Percentiles rank a stretch among this genome's conserved stretches.
Conservation (phyloP, 2,113 vertebrate species). For the Puffinus mauretanicus region DNA sequence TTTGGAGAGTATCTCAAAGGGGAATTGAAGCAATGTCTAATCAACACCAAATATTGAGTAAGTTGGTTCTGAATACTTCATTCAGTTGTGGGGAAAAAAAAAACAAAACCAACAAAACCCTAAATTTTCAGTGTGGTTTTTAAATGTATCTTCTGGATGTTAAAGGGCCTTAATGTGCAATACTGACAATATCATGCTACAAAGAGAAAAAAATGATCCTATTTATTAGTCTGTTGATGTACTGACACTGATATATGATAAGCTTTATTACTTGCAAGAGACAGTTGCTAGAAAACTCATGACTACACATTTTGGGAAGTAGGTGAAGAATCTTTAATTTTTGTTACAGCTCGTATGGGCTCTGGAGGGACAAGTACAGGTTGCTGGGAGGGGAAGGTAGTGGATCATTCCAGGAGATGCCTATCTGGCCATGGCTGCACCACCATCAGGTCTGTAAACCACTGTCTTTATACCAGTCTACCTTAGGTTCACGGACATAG, state of each 20-base stretch:
- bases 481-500: background rate
- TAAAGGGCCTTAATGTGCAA: background rate
- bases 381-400: background rate
- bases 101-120: background rate
- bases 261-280: background rate
- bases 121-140: background rate
- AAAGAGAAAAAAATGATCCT: accelerated
- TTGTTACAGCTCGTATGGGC: background rate
- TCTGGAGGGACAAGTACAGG: background rate
- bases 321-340: background rate
- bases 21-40: background rate
- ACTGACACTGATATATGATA: background rate
- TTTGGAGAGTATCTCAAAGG: background rate
- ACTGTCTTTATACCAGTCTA: background rate
- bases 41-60: background rate
- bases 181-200: background rate
- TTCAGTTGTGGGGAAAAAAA: background rate
- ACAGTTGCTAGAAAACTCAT: background rate
- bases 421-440: background rate
- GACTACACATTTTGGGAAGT: background rate
- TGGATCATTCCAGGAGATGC: background rate
- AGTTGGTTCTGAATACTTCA: background rate
- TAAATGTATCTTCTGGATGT: background rate
- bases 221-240: background rate
- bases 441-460: background rate